These are phyloP conservation scores for Leuciscus waleckii DNA, from an alignment of 2,797 vertebrate species.

Conservation along the genomic window DNA sequence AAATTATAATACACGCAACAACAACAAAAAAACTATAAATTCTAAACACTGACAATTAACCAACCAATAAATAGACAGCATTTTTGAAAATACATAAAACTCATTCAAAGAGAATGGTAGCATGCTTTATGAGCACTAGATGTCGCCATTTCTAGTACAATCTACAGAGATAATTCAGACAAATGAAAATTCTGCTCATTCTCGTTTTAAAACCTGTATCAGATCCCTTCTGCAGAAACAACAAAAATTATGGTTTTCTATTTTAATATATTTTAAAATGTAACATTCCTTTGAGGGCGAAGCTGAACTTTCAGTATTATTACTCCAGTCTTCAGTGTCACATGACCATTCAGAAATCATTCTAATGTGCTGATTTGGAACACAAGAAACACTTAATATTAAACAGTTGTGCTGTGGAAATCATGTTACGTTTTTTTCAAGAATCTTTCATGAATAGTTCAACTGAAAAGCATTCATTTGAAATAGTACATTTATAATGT, in stretches of 20 bases:
- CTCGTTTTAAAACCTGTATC: background rate
- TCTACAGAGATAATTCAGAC: too few relatives aligned
- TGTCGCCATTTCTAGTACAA: background rate
- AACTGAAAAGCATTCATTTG: background rate
- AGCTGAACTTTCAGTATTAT: background rate
- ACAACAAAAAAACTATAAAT: accelerated
- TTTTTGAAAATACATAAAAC: background rate
- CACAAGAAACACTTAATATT: background rate
- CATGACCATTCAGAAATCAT: background rate
- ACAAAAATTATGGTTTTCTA: background rate
- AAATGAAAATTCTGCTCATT: background rate
- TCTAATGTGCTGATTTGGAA: background rate
- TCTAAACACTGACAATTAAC: background rate
- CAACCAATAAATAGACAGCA: background rate
- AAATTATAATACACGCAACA: background rate
- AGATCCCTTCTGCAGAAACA: too few relatives aligned
- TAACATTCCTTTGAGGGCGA: too few relatives aligned
- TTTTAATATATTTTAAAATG: background rate
- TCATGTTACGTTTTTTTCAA: background rate
- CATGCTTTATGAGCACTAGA: background rate
- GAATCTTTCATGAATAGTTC: background rate
- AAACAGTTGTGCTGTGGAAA: background rate
- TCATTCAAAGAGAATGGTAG: background rate
- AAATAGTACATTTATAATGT: background rate
- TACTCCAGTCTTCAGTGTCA: background rate